Base-by-base conservation (phyloP, 2,797 vertebrate genomes). In the Cryptoprocta ferox region DNA sequence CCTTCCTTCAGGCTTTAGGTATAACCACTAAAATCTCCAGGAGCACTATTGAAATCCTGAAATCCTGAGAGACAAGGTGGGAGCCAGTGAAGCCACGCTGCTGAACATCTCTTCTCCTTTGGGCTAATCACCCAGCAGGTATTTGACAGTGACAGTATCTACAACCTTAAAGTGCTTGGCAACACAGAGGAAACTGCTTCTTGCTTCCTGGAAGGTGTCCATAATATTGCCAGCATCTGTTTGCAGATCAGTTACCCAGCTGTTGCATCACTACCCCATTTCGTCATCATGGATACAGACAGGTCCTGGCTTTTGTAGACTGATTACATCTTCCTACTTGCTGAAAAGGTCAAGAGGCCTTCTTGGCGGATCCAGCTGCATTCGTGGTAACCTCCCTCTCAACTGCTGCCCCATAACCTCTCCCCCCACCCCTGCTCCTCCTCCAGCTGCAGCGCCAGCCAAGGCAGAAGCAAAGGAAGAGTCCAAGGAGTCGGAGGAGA, bases 181-280 rank as follows among this genome's bases (percentile, higher is more conserved):
- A 0, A n/a, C 28, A 53, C 26, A 26, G 50, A 75, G 35, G 24
- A 65, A n/a, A 70, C 30, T 9, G 8, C 39, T 32, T 70, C 56
- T 63, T 0, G 2, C 5, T 50, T 71, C 53, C 2, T 12, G 9
- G 32, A 48, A 18, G 26, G 83, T 50, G 32, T 59, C 71, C 3
- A 0, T 42, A 39, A 26, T 16, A 3, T 65, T 66, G 39, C 19
- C 19, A 48, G 63, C 32, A 0, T 59, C 6, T 66, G 63, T 61
- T 24, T 42, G 11, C 32, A n/a, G 70, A 61, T 30, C 13, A 14
- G 37, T 73, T 30, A 30, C 71, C 71, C 71, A 45, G 26, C 39
- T 37, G 14, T n/a, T 37, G n/a, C 18, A 9, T 42, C 0, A 0
- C 14, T 32, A 61, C 18, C 30, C 2, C 1, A 10, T 53, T n/a